These are phyloP conservation scores for Patella caerulea DNA, from an alignment of 2,888 invertebrate species.

Conservation along the genomic window DNA sequence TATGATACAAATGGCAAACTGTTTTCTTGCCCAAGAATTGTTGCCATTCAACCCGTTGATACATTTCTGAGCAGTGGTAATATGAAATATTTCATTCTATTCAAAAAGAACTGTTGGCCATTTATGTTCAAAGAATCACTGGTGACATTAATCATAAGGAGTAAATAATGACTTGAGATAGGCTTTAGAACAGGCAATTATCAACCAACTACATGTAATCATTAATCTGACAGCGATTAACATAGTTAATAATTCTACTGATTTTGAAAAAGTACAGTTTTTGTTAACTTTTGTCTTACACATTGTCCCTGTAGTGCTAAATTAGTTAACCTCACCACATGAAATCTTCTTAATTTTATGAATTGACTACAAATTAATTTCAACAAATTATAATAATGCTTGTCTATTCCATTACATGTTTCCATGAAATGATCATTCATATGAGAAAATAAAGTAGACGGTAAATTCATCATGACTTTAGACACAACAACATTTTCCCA, in stretches of 20 bases:
- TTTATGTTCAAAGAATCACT: no score
- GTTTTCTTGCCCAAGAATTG: no score
- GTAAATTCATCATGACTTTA: neutral
- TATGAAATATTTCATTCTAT: no score
- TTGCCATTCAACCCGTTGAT: no score
- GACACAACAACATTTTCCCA: neutral
- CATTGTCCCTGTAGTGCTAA: neutral
- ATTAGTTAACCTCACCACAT: neutral
- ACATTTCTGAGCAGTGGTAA: no score
- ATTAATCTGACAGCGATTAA: no score
- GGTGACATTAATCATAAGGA: no score
- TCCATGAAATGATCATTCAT: neutral
- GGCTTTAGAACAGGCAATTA: no score
- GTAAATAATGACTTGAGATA: no score
- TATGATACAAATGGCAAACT: no score
- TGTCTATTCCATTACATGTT: neutral
- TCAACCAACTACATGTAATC: no score
- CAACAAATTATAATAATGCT: neutral
- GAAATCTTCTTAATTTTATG: neutral
- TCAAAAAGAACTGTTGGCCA: no score
- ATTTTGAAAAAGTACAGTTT: neutral
- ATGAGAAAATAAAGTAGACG: neutral
- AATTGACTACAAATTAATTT: neutral
- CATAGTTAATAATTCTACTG: neutral
- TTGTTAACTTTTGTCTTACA: neutral